A percentile compares a stretch with the other conserved stretches of the same genome.
phyloP scores from a whole-genome alignment of 2,888 invertebrate genomes.

The Cybosia mesomella region DNA sequence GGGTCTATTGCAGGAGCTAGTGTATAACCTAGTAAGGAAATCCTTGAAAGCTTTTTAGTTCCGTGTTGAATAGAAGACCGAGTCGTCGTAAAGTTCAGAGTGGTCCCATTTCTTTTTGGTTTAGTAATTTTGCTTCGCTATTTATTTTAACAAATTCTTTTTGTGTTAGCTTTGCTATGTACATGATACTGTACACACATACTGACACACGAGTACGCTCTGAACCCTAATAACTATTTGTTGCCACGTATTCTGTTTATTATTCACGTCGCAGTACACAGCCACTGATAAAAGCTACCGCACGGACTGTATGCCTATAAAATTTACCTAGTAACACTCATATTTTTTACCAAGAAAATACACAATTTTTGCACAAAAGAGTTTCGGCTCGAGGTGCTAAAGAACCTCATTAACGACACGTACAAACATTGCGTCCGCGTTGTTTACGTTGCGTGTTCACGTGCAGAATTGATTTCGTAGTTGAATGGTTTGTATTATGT shows the following conservation, averaged over 20 bases:
- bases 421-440: not conserved
- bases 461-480: not conserved
- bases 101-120: not conserved
- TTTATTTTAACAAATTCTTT: not conserved
- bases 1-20: not conserved
- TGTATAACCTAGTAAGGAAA: not conserved
- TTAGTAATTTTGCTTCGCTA: too few relatives aligned
- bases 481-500: not conserved
- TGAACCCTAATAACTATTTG: not conserved
- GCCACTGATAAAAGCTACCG: not conserved
- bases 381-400: not conserved
- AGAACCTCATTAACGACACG: conserved; percentile 3
- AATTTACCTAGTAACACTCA: not conserved
- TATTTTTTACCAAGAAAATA: not conserved
- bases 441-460: not conserved
- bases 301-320: not conserved
- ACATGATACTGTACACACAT: not conserved
- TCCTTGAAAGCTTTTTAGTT: not conserved
- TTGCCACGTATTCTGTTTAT: conserved; percentile 2
- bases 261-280: conserved; percentile 3
- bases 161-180: not conserved
- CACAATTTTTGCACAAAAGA: not conserved
- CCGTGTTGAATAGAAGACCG: not conserved
- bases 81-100: too few relatives aligned
- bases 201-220: not conserved